Conservation (phyloP, 2,797 vertebrate species). For the Siniperca undulata region DNA sequence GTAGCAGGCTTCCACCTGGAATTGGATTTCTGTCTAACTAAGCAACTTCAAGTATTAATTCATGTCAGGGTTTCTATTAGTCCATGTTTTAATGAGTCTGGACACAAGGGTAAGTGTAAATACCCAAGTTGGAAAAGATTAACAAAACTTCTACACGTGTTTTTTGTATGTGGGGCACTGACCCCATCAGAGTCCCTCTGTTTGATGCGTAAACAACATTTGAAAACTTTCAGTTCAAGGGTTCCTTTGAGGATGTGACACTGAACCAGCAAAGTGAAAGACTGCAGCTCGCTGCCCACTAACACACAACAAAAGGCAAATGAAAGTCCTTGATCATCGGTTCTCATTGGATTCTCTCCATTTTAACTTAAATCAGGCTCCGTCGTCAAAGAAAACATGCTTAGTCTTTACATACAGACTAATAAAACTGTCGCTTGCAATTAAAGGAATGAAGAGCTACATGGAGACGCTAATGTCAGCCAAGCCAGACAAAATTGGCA, state of each 20-base stretch:
- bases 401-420: conserved; percentile 24
- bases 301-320: conserved; percentile 61
- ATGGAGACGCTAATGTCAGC: conserved; percentile 26
- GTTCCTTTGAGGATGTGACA: conserved; percentile 50
- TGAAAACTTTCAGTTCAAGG: conserved; percentile 40
- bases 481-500: conserved; percentile 35
- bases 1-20: conserved; percentile 40
- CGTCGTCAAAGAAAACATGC: conserved; percentile 3
- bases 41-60: conserved; percentile 50
- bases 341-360: conserved; percentile 28
- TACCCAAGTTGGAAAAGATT: conserved; percentile 41
- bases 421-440: conserved; percentile 42
- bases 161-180: conserved; percentile 11
- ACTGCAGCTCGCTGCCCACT: conserved; percentile 34
- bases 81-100: conserved; percentile 36
- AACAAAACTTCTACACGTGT: conserved; percentile 27
- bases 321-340: conserved; percentile 39
- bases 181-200: conserved; percentile 25
- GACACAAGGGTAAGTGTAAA: conserved; percentile 35
- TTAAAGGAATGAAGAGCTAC: conserved; percentile 25
- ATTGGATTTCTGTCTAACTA: conserved; percentile 41
- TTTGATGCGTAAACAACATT: conserved; percentile 40
- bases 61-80: conserved; percentile 29
- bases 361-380: conserved; percentile 20
- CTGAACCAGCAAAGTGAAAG: conserved; percentile 33